phyloP scores from a whole-genome alignment of 2,113 vertebrate genomes.

The Gila orcuttii region DNA sequence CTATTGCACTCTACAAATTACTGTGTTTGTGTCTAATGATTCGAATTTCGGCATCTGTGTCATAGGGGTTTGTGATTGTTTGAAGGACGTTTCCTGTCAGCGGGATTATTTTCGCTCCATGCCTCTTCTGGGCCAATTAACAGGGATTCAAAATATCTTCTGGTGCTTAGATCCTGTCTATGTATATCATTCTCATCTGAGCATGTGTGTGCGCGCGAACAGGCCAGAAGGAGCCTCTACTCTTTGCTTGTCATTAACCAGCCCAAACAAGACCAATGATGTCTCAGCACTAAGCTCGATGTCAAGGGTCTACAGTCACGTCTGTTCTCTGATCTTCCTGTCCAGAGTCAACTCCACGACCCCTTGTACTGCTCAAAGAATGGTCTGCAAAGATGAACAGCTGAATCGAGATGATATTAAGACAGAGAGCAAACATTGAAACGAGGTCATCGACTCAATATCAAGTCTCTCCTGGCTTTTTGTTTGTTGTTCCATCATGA shows the following conservation, averaged over 20 bases:
- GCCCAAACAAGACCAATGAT: constrained; percentile 26
- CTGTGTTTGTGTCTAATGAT: constrained; percentile 1
- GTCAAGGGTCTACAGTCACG: constrained; percentile 31
- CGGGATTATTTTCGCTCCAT: constrained; percentile 47
- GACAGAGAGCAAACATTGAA: constrained; percentile 5
- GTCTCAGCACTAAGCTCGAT: constrained; percentile 22
- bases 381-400: constrained; percentile 18
- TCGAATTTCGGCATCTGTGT: not conserved
- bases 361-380: constrained; percentile 18
- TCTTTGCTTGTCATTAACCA: constrained; percentile 43
- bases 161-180: constrained; percentile 56
- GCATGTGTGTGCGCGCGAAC: constrained; percentile 40
- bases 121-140: constrained; percentile 61
- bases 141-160: constrained; percentile 59
- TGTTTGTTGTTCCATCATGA: not conserved
- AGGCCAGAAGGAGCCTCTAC: constrained; percentile 61
- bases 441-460: not conserved
- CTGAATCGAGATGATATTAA: constrained; percentile 9
- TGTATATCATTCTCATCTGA: constrained; percentile 66
- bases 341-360: constrained; percentile 23
- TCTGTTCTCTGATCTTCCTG: constrained; percentile 32
- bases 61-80: constrained; percentile 9
- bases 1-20: not conserved
- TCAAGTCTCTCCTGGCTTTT: not conserved
- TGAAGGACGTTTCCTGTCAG: constrained; percentile 51